phyloP scores from a whole-genome alignment of 2,888 invertebrate genomes.

The Muschampia plurimacula region DNA sequence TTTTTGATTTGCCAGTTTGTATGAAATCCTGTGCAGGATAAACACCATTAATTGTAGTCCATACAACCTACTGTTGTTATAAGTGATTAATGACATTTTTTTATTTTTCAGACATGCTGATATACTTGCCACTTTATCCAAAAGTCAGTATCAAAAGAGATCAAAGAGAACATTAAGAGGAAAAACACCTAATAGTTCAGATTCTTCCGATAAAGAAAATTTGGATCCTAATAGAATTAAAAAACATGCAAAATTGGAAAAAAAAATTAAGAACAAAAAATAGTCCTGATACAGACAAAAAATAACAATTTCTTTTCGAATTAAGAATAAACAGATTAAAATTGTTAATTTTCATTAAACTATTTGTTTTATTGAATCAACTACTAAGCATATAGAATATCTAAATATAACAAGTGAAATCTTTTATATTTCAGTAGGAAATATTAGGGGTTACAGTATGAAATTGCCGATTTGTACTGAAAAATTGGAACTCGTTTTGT shows the following conservation, averaged over 20 bases:
- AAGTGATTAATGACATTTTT: background rate
- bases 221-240: constrained; percentile 58
- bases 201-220: constrained; percentile 80
- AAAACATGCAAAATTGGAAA: constrained; percentile 51
- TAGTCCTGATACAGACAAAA: background rate
- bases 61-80: no score
- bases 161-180: constrained; percentile 57
- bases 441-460: no score
- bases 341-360: background rate
- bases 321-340: background rate
- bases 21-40: no score
- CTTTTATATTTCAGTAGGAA: no score
- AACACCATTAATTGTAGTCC: no score
- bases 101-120: constrained; percentile 59
- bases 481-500: no score
- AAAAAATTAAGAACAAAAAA: constrained; percentile 44
- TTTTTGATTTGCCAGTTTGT: no score
- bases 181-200: constrained; percentile 67
- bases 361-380: background rate
- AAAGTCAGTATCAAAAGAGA: constrained; percentile 50
- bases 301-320: no score
- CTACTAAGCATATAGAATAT: no score
- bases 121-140: constrained; percentile 58
- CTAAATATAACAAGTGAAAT: no score
- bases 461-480: no score